Evolutionary conservation across 2,888 invertebrate genomes (phyloP), one percentile per base, ranked within the genome.

Genomic region (Drosophila emarginata): DNA sequence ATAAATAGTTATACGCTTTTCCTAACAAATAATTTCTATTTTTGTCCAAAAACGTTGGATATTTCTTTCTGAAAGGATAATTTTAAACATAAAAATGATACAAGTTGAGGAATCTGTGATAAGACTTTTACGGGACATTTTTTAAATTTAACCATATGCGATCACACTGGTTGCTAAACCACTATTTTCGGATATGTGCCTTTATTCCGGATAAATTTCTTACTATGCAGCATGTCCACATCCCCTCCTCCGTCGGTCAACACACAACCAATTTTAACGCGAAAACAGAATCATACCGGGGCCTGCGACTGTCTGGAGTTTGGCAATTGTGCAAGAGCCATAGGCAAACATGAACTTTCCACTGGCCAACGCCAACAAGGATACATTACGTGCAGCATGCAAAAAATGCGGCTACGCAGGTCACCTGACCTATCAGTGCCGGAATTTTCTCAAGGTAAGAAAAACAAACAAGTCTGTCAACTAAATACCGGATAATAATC

Each of bases 341-440:
- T 45, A 45, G 40, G 40, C 21, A 45, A 80, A 66, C 50, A 91
- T 91, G 92, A 91, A 90, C 68, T 91, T 91, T 78, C 89, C 90
- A 58, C 69, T 91, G 45, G 80, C 86, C 57, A 91, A 91, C 72
- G 80, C 91, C 89, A 95, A 95, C 75, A 96, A 96, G 90, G 96
- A 95, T 80, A 94, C 94, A 28, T 93, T 95, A 45, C 93, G 97
- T 53, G 96, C 97, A 18, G 97, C 98, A 0, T 98, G 98, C 91
- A 97, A 96, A 91, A 98, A 97, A 92, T 98, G 98, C 93, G 98
- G 98, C 78, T 98, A 98, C 92, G 96, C 97, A 71, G 98, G 98
- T 1, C 98, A 99, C 91, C 93, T 99, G 83, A 98, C 99, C 12
- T 98, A 96, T 91, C 98, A 99, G 91, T 99, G 98, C 89, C 93